phyloP scores from a whole-genome alignment of 2,888 invertebrate species.

The Brachylomia viminalis region DNA sequence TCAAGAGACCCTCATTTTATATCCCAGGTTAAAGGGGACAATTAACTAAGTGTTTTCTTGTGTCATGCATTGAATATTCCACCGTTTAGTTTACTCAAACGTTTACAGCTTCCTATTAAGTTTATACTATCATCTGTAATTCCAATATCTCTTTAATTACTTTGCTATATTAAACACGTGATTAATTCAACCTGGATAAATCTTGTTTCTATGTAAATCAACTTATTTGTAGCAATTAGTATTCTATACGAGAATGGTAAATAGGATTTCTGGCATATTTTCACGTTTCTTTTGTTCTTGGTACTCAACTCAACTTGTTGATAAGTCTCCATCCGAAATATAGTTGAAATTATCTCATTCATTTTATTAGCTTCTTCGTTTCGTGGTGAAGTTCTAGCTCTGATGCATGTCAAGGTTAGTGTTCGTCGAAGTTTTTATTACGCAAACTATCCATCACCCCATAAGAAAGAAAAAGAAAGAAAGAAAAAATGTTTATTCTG shows the following conservation, averaged over 20 bases:
- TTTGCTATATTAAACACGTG: conserved; percentile 37
- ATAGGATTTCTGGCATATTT: conserved; percentile 44
- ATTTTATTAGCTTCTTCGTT: conserved; percentile 20
- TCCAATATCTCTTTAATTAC: conserved; percentile 53
- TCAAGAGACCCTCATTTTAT: conserved; percentile 56
- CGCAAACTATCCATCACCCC: conserved; percentile 39
- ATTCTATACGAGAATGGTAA: conserved; percentile 53
- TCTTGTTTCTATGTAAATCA: conserved; percentile 55
- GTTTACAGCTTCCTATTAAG: conserved; percentile 47
- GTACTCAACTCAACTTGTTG: conserved; percentile 20
- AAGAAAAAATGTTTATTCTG: too few species aligned
- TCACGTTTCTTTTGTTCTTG: conserved; percentile 48
- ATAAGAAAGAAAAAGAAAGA: too few species aligned
- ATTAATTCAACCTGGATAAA: conserved; percentile 49
- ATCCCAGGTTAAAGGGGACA: conserved; percentile 49
- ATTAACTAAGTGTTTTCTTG: conserved; percentile 64
- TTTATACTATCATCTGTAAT: conserved; percentile 24
- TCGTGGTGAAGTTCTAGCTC: background rate
- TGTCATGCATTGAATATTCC: conserved; percentile 46
- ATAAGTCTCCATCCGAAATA: conserved; percentile 11
- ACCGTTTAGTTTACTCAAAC: conserved; percentile 46
- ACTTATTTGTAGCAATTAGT: conserved; percentile 56
- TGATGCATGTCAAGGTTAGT: conserved; percentile 16
- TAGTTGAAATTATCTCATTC: conserved; percentile 15
- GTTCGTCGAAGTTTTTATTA: conserved; percentile 24